These are phyloP conservation scores for Halisarca cf. caerulea DNA, from an alignment of 37 sponge, comb jelly and placozoan species.

Conservation along the genomic window DNA sequence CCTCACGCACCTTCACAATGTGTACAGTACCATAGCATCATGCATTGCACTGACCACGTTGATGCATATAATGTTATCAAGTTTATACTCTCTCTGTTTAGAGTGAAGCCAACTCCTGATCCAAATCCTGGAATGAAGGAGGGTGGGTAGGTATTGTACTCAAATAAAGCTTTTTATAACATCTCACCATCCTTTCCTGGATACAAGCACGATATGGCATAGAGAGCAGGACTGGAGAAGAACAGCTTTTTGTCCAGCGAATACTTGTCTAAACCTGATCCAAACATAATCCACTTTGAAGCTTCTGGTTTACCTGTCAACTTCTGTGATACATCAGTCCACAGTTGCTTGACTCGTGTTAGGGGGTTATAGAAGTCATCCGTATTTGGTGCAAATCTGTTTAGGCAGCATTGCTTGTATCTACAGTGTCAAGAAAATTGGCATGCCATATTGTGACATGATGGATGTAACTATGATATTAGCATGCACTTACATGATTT, in stretches of 20 bases:
- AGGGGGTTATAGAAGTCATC: not conserved
- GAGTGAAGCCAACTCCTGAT: conserved; percentile 62
- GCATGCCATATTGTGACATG: too few relatives aligned
- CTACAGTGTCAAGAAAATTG: too few relatives aligned
- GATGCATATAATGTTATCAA: conserved; percentile 66
- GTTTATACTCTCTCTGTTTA: conserved; percentile 37
- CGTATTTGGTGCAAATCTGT: not conserved
- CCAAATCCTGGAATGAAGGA: conserved; percentile 44
- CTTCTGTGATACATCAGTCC: not conserved
- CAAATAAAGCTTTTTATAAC: too few relatives aligned
- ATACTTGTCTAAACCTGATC: conserved; percentile 57
- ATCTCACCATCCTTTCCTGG: conserved; percentile 67
- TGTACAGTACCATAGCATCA: too few relatives aligned
- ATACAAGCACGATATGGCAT: conserved; percentile 38
- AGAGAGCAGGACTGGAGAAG: conserved; percentile 43
- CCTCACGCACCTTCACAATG: too few relatives aligned
- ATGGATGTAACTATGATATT: too few relatives aligned
- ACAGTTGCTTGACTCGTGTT: not conserved
- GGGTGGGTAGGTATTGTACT: too few relatives aligned
- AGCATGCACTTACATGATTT: conserved; percentile 51
- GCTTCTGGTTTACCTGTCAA: conserved; percentile 24
- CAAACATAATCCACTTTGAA: conserved; percentile 61
- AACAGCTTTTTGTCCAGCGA: conserved; percentile 49
- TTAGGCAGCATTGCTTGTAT: not conserved
- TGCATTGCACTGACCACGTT: conserved; percentile 36